A percentile compares a stretch with the other conserved stretches of the same genome.
phyloP scores from a whole-genome alignment of 1,140 invertebrate genomes.

The Heliothis subflexa region DNA sequence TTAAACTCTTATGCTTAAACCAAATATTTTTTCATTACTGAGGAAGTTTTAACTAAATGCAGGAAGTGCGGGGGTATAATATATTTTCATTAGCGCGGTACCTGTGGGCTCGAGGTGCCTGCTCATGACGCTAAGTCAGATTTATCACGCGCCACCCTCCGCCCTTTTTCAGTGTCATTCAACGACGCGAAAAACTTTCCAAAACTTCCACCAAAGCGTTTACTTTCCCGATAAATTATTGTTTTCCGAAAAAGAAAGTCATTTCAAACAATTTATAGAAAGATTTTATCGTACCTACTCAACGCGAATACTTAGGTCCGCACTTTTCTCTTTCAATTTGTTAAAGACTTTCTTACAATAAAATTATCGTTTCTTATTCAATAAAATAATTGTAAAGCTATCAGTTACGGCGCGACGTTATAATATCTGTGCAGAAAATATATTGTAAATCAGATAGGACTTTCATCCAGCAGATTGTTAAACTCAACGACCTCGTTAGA shows the following conservation, averaged over 20 bases:
- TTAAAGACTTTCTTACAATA: background rate
- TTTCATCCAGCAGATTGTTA: background rate
- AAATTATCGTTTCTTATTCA: slow-evolving; percentile 1
- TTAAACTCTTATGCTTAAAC: background rate
- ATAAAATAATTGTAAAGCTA: background rate
- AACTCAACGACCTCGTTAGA: slow-evolving; percentile 34
- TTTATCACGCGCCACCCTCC: slow-evolving; percentile 69
- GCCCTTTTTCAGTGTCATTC: slow-evolving; percentile 65
- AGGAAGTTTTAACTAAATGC: slow-evolving; percentile 39
- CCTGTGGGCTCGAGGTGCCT: slow-evolving; percentile 59
- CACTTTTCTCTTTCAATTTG: slow-evolving; percentile 3
- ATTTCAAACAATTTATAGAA: slow-evolving; percentile 33
- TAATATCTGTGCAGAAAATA: background rate
- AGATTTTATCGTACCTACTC: slow-evolving; percentile 1
- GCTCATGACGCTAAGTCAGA: slow-evolving; percentile 75
- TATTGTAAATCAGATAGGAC: slow-evolving; percentile 16
- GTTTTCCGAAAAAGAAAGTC: slow-evolving; percentile 36
- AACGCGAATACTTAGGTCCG: background rate
- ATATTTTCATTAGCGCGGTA: slow-evolving; percentile 73
- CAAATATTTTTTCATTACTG: slow-evolving; percentile 9
- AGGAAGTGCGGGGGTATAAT: slow-evolving; percentile 51
- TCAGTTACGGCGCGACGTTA: background rate
- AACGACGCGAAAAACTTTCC: slow-evolving; percentile 49
- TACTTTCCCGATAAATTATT: slow-evolving; percentile 30
- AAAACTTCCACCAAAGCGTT: slow-evolving; percentile 35